Evolutionary conservation across 92 coral and sea anemone genomes (phyloP).

Genomic region (Parazoanthus swiftii): DNA sequence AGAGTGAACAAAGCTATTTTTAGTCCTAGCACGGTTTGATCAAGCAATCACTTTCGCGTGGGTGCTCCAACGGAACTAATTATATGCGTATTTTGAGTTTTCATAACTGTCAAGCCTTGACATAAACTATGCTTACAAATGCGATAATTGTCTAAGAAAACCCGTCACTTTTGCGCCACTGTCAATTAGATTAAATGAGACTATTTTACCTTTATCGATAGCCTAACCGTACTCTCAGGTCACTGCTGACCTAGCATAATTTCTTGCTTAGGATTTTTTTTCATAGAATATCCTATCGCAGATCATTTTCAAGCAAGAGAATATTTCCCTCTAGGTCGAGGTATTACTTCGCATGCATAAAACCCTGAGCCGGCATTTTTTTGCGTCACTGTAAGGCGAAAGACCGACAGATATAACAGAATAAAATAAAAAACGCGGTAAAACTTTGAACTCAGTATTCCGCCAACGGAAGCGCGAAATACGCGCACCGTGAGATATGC

Average conservation of each 20-base stretch:
- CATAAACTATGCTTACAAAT: background rate
- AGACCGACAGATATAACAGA: background rate
- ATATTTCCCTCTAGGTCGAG: background rate
- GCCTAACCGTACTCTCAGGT: background rate
- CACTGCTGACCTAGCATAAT: background rate
- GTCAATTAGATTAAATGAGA: background rate
- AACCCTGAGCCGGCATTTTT: background rate
- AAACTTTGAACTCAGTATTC: conserved; percentile 12
- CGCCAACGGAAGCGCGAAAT: background rate
- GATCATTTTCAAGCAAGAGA: background rate
- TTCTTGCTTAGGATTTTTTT: background rate
- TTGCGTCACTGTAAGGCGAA: background rate
- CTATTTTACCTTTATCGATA: background rate
- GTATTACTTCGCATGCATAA: background rate
- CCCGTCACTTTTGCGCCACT: background rate
- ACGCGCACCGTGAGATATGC: background rate
- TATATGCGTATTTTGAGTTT: background rate
- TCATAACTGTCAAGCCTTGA: background rate
- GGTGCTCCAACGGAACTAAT: background rate
- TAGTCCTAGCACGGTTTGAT: background rate
- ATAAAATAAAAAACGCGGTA: background rate
- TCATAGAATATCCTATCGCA: too few species aligned
- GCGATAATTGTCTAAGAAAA: background rate
- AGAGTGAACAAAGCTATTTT: background rate
- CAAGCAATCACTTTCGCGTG: background rate